Base-by-base conservation (phyloP, 2,888 invertebrate genomes). In the Lumbricus terrestris region DNA sequence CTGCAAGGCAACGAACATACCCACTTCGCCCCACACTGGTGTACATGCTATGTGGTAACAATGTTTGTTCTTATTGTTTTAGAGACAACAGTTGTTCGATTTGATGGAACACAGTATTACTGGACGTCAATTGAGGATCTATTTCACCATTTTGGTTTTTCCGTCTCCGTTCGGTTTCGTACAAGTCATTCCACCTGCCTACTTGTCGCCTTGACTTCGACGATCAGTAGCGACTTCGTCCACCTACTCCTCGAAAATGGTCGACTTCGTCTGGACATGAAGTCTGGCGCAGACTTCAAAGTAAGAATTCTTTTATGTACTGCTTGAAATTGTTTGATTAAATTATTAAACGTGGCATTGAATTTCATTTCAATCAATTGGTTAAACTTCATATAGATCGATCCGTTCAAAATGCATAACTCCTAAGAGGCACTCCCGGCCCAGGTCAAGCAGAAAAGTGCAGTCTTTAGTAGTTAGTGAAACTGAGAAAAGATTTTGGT, bases 261-360 rank as follows among this genome's bases (percentile, higher is more conserved):
- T 85, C 37, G 34, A 35, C 85, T 85, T 85, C 85, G 85, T 29
- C 35, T 85, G 34, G 85, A 85, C 37, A 85, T 85, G 85, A 85
- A 85, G 37, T 85, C 85, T 37, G 85, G 85, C 23, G 85, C 85
- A 34, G 85, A 85, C 85, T 85, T 69, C 69, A 69, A 69, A 69
- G 29, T 69, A 69, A 69, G 69, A 69, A 54, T 11, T 69, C 11
- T 69, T n/a, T n/a, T 69, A 69, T 69, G n/a, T 69, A n/a, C 13
- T n/a, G n/a, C 13, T n/a, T 69, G n/a, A 69, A 69, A 69, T 69
- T 69, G n/a, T 69, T 69, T 69, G 69, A 69, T 69, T n/a, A n/a
- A 69, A 69, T 11, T 29, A 6, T 69, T n/a, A 29, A 69, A 47
- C 11, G n/a, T 11, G 69, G 13, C 69, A n/a, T 69, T 69, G n/a